Evolutionary conservation across 2,113 vertebrate genomes (phyloP).

Genomic region (rabbit (Oryctolagus cuniculus)): DNA sequence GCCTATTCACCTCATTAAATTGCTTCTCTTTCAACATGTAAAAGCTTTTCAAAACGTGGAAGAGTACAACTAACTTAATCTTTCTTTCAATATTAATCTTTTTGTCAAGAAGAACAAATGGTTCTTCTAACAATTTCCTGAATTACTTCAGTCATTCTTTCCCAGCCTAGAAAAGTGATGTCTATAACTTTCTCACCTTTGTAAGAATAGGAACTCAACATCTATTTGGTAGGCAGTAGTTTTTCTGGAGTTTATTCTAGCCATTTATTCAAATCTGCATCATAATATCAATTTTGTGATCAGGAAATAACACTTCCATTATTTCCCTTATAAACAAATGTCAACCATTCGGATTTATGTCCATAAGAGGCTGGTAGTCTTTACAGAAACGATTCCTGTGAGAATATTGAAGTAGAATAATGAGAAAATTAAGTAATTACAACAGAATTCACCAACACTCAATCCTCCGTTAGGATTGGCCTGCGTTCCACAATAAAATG

Average conservation of each 20-base stretch:
- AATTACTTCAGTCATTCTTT: not conserved
- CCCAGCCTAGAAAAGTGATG: not conserved
- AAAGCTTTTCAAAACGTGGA: not conserved
- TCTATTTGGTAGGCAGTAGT: not conserved
- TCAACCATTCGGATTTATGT: not conserved
- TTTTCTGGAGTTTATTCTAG: slow-evolving; percentile 24
- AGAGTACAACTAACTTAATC: not conserved
- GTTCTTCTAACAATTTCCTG: not conserved
- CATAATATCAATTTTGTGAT: not conserved
- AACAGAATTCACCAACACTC: not conserved
- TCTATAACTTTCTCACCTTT: not conserved
- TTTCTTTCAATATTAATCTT: not conserved
- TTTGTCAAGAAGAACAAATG: not conserved
- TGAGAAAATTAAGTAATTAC: not conserved
- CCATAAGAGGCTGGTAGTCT: not conserved
- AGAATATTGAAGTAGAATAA: not conserved
- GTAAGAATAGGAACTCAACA: not conserved
- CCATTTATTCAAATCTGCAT: not conserved
- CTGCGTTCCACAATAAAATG: not conserved
- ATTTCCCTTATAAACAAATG: not conserved
- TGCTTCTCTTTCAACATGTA: not conserved
- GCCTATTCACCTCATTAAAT: not conserved
- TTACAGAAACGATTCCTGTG: not conserved
- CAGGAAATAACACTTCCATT: not conserved
- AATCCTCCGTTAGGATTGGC: not conserved